Evolutionary conservation across 2,888 invertebrate genomes (phyloP).

Genomic region (Morpho achilles): DNA sequence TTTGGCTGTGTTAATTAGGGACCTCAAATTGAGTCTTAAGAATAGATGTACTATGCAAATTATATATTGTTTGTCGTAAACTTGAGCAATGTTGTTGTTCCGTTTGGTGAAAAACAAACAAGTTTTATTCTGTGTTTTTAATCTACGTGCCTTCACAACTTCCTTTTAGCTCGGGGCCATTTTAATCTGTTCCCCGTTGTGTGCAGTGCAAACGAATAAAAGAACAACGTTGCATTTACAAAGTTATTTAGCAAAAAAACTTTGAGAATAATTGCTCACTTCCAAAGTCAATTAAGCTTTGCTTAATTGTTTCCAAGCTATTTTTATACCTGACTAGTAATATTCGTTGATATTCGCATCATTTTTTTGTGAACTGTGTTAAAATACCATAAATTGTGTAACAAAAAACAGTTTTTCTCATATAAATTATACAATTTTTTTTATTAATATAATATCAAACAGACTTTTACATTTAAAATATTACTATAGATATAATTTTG

Average conservation of each 20-base stretch:
- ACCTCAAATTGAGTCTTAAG: not conserved
- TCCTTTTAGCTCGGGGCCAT: conserved; percentile 58
- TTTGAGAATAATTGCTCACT: conserved; percentile 31
- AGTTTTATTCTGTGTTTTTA: conserved; percentile 61
- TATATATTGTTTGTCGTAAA: not conserved
- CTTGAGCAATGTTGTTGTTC: conserved; percentile 37
- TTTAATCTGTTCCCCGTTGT: conserved; percentile 67
- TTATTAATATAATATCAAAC: too few relatives aligned
- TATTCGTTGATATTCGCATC: too few relatives aligned
- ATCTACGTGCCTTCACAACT: conserved; percentile 66
- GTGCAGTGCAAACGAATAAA: conserved; percentile 52
- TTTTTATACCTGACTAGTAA: too few relatives aligned
- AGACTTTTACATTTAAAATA: too few relatives aligned
- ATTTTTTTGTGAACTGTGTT: too few relatives aligned
- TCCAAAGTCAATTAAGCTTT: conserved; percentile 24
- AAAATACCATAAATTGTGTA: too few relatives aligned
- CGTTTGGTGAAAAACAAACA: conserved; percentile 33
- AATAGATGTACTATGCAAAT: too few relatives aligned
- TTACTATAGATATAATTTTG: too few relatives aligned
- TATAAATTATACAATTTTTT: too few relatives aligned
- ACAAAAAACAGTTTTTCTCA: too few relatives aligned
- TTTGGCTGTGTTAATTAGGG: too few relatives aligned
- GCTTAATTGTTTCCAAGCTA: not conserved
- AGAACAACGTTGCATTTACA: conserved; percentile 34
- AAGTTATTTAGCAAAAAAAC: conserved; percentile 45